A percentile compares a stretch with the other conserved stretches of the same genome.
Conservation (phyloP, 2,113 vertebrate genomes). For the Prochilodus magdalenae region DNA sequence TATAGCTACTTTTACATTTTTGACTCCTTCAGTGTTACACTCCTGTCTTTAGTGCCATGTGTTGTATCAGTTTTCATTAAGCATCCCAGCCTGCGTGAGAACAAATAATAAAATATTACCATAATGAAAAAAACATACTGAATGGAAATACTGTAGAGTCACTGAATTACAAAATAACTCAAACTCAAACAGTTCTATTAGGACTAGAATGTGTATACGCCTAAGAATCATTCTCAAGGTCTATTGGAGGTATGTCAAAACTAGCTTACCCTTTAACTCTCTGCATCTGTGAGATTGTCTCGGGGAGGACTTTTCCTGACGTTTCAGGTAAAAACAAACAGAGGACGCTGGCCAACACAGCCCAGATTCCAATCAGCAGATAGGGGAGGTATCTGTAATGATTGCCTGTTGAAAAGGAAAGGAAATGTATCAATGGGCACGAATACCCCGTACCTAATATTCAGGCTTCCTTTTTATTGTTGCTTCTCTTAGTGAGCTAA, state of each 20-base stretch:
- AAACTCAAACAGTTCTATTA: too few relatives aligned
- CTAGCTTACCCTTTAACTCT: slow-evolving; percentile 79
- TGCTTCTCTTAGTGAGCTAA: too few relatives aligned
- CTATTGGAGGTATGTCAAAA: background rate
- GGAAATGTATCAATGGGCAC: too few relatives aligned
- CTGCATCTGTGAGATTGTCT: slow-evolving; percentile 84
- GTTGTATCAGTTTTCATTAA: background rate
- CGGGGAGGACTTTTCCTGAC: slow-evolving; percentile 77
- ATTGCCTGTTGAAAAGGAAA: slow-evolving; percentile 69
- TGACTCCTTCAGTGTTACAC: background rate
- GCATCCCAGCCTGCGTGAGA: background rate
- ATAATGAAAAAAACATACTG: background rate
- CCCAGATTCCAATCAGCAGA: slow-evolving; percentile 85
- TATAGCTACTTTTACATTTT: background rate
- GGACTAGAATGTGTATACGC: too few relatives aligned
- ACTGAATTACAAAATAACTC: too few relatives aligned
- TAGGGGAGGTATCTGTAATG: slow-evolving; percentile 83
- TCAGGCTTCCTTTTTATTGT: background rate
- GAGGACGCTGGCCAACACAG: slow-evolving; percentile 78
- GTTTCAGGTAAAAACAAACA: slow-evolving; percentile 86
- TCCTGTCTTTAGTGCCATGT: background rate
- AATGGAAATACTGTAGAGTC: too few relatives aligned
- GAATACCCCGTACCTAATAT: background rate
- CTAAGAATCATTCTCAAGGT: too few relatives aligned
- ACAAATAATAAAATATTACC: background rate